These are phyloP conservation scores for Melanerpes aurifrons DNA, from an alignment of 2,113 vertebrate genomes.

Conservation along the genomic window DNA sequence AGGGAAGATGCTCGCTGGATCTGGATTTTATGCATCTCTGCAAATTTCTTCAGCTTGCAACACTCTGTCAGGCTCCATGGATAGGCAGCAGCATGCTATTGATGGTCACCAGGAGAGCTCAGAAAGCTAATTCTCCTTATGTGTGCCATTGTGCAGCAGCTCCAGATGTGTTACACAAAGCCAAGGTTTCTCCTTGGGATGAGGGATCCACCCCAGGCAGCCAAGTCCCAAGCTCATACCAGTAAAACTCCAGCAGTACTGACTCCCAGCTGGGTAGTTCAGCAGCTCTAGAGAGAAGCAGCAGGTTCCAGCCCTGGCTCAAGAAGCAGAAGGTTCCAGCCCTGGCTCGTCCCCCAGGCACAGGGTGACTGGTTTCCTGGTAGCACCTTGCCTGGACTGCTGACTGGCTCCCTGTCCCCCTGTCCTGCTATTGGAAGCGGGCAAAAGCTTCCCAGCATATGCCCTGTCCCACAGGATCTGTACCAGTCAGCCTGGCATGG, in stretches of 20 bases:
- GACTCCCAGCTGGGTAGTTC: not conserved
- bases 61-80: not conserved
- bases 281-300: not conserved
- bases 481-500: rapidly evolving
- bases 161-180: not conserved
- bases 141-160: not conserved
- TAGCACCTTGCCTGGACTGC: not conserved
- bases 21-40: not conserved
- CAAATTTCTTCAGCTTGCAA: not conserved
- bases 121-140: not conserved
- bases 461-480: not conserved
- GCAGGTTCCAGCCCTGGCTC: not conserved
- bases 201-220: not conserved
- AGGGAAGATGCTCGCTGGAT: not conserved
- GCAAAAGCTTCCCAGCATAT: not conserved
- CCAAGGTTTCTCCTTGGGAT: not conserved
- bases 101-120: not conserved
- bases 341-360: not conserved
- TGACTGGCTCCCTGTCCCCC: not conserved
- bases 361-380: not conserved
- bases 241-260: not conserved
- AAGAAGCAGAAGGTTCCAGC: not conserved
- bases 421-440: rapidly evolving
- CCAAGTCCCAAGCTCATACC: rapidly evolving
- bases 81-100: not conserved